These are phyloP conservation scores for Ligdia adustata DNA, from an alignment of 2,888 invertebrate genomes.

Conservation along the genomic window DNA sequence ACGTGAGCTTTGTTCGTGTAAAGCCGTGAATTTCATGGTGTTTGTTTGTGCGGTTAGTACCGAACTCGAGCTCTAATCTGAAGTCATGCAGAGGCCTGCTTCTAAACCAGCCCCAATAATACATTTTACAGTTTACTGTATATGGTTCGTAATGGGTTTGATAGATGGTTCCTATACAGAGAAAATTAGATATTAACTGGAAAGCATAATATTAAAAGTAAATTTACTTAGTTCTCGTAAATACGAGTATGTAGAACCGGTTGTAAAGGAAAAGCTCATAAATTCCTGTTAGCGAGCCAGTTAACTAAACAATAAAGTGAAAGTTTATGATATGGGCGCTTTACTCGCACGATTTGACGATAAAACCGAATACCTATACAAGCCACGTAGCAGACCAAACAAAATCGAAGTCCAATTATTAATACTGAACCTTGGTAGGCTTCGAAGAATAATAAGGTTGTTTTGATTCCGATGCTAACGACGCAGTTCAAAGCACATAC, in stretches of 20 bases:
- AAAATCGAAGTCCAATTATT: background rate
- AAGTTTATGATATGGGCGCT: slow-evolving; percentile 13
- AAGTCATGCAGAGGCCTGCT: no score
- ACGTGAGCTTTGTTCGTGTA: slow-evolving; percentile 13
- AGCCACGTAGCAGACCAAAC: no score
- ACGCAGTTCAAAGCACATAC: background rate
- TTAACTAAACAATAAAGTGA: slow-evolving; percentile 18
- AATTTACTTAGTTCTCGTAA: slow-evolving; percentile 4
- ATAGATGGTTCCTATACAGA: no score
- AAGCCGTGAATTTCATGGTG: slow-evolving; percentile 3
- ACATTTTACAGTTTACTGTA: no score
- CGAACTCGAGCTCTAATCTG: no score
- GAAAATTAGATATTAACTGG: no score
- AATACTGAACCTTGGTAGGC: background rate
- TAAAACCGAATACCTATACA: background rate
- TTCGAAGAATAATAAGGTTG: background rate
- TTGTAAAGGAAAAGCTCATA: slow-evolving; percentile 15
- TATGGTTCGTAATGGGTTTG: no score
- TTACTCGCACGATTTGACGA: slow-evolving; percentile 4
- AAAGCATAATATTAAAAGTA: no score
- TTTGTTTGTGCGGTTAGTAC: no score
- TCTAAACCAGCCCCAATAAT: no score
- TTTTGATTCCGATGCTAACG: background rate
- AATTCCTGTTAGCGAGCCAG: slow-evolving; percentile 15
- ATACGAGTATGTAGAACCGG: slow-evolving; percentile 7